Conservation (phyloP, 2,113 vertebrate genomes). For the Myrmophylax atrothorax region DNA sequence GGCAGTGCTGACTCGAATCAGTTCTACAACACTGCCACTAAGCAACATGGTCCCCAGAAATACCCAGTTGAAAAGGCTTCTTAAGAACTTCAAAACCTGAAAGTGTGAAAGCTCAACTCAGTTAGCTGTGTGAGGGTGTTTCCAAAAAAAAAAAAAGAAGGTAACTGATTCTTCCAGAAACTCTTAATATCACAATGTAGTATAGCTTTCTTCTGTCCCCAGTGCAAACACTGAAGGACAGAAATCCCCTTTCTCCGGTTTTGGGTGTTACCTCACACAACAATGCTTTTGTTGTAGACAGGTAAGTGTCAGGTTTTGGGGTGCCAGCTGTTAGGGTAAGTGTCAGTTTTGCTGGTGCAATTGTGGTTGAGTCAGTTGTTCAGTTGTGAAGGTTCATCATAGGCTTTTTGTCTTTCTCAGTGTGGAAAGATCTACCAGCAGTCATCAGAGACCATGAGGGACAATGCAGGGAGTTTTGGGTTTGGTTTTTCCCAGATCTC, state of each 20-base stretch:
- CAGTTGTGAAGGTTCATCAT: neutral
- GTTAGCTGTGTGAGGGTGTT: neutral
- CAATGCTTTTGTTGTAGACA: neutral
- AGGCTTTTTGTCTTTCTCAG: neutral
- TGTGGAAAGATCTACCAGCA: neutral
- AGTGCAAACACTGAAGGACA: neutral
- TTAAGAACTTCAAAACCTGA: neutral
- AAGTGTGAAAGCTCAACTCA: rapidly evolving
- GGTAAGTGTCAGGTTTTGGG: neutral
- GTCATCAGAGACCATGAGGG: neutral
- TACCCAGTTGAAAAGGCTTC: neutral
- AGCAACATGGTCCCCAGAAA: neutral
- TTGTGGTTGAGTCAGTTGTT: neutral
- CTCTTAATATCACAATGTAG: neutral
- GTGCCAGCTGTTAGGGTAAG: neutral
- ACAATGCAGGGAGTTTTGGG: neutral
- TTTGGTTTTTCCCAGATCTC: slow-evolving; percentile 50
- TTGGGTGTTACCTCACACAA: neutral
- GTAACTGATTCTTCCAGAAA: slow-evolving; percentile 11
- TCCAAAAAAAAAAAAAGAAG: neutral
- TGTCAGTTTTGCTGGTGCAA: neutral
- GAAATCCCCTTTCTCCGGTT: neutral
- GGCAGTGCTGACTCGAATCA: neutral
- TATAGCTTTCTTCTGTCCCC: neutral
- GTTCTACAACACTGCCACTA: neutral